Evolutionary conservation across 2,797 vertebrate species (phyloP).

Genomic region (Melanotaenia pygmaea): DNA sequence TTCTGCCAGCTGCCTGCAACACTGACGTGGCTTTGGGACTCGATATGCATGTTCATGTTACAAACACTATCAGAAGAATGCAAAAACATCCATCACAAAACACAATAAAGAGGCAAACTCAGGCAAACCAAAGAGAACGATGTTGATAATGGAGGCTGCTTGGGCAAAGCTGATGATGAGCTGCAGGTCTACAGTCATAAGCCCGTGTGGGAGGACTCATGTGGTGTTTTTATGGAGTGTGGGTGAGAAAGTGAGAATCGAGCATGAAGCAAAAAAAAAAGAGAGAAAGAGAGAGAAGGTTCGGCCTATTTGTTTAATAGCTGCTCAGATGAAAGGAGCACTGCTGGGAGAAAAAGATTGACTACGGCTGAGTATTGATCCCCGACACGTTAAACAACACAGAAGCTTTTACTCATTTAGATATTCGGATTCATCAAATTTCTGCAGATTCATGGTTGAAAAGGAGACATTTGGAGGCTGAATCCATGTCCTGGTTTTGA

Average conservation of each 20-base stretch:
- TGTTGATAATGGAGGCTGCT: slow-evolving; percentile 14
- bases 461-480: slow-evolving; percentile 17
- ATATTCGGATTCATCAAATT: slow-evolving; percentile 2
- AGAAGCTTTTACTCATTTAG: not conserved
- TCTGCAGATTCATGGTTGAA: slow-evolving; percentile 9
- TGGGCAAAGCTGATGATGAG: slow-evolving; percentile 18
- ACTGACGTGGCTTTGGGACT: slow-evolving; percentile 66
- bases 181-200: slow-evolving; percentile 26
- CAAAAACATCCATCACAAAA: slow-evolving; percentile 35
- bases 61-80: slow-evolving; percentile 45
- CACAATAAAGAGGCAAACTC: not conserved
- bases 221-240: slow-evolving; percentile 53
- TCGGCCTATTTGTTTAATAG: slow-evolving; percentile 40
- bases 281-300: slow-evolving; percentile 8
- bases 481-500: slow-evolving; percentile 10
- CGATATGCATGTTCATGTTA: slow-evolving; percentile 9
- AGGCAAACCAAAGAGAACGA: not conserved
- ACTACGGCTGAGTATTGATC: not conserved
- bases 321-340: slow-evolving; percentile 32
- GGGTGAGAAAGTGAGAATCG: slow-evolving; percentile 35
- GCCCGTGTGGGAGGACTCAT: slow-evolving; percentile 30
- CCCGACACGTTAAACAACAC: not conserved
- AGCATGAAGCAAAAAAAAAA: slow-evolving; percentile 10
- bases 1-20: slow-evolving; percentile 51
- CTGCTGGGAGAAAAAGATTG: not conserved